A percentile compares a stretch with the other conserved stretches of the same genome.
phyloP scores from a whole-genome alignment of 2,888 invertebrate genomes.

The Anarsia innoxiella region DNA sequence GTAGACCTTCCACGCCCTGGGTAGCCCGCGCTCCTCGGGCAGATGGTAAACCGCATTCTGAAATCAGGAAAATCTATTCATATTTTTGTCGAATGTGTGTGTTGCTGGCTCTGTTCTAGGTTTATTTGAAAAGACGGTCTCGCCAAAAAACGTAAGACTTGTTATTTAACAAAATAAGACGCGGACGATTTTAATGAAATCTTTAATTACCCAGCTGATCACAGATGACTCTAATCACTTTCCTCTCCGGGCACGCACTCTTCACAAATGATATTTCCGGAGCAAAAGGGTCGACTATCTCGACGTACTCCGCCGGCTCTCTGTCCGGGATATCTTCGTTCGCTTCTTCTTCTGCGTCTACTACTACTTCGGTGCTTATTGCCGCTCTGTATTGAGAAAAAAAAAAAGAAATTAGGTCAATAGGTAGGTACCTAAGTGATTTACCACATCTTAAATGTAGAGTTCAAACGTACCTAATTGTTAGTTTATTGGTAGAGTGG shows the following conservation, averaged over 20 bases:
- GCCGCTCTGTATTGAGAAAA: slow-evolving; percentile 81
- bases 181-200: background rate
- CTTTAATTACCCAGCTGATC: slow-evolving; percentile 80
- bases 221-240: slow-evolving; percentile 87
- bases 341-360: slow-evolving; percentile 78
- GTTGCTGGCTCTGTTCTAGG: too few relatives aligned
- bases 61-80: slow-evolving; percentile 4
- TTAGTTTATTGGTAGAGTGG: too few relatives aligned
- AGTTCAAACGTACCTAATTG: too few relatives aligned
- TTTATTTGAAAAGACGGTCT: too few relatives aligned
- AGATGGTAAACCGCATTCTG: slow-evolving; percentile 83
- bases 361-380: slow-evolving; percentile 79
- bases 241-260: slow-evolving; percentile 82
- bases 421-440: background rate
- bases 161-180: too few relatives aligned
- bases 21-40: slow-evolving; percentile 64
- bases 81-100: too few relatives aligned
- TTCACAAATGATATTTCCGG: slow-evolving; percentile 87
- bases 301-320: slow-evolving; percentile 78
- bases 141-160: too few relatives aligned
- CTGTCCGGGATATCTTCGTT: slow-evolving; percentile 68
- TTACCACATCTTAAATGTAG: background rate
- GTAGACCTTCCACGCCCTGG: slow-evolving; percentile 71
- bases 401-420: background rate
- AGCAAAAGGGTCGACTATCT: slow-evolving; percentile 87